These are phyloP conservation scores for Synanthedon formicaeformis DNA, from an alignment of 2,888 invertebrate genomes.

Conservation along the genomic window DNA sequence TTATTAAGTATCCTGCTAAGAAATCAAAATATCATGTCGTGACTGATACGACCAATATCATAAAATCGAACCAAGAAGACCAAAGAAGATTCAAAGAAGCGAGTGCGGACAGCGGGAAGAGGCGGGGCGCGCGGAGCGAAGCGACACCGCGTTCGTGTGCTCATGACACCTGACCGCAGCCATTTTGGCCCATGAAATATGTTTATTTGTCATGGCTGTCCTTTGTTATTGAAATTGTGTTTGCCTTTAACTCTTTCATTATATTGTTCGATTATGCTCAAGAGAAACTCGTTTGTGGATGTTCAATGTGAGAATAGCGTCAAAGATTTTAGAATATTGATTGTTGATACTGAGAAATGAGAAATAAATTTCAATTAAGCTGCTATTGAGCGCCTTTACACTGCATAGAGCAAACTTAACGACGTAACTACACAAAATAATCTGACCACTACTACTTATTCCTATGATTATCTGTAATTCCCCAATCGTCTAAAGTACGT, in stretches of 20 bases:
- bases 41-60: no score
- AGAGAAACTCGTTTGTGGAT: conserved; percentile 62
- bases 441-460: conserved; percentile 32
- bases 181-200: conserved; percentile 70
- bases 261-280: conserved; percentile 67
- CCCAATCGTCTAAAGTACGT: conserved; percentile 9
- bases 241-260: conserved; percentile 69
- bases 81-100: no score
- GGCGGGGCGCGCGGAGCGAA: conserved; percentile 30
- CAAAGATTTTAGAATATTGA: conserved; percentile 67
- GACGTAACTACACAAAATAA: background rate
- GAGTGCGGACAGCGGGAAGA: conserved; percentile 11
- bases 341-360: conserved; percentile 70
- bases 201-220: conserved; percentile 68
- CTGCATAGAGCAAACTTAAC: conserved; percentile 3
- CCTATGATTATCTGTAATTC: conserved; percentile 49
- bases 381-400: conserved; percentile 50
- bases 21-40: no score
- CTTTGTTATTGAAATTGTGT: conserved; percentile 70
- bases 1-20: no score
- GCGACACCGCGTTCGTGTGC: conserved; percentile 4
- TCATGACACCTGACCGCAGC: conserved; percentile 68
- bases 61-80: no score
- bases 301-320: conserved; percentile 57
- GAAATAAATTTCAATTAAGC: conserved; percentile 70